A percentile compares a stretch with the other conserved stretches of the same genome.
Conservation (phyloP, 2,888 invertebrate genomes). For the Philopedon plagiatum region DNA sequence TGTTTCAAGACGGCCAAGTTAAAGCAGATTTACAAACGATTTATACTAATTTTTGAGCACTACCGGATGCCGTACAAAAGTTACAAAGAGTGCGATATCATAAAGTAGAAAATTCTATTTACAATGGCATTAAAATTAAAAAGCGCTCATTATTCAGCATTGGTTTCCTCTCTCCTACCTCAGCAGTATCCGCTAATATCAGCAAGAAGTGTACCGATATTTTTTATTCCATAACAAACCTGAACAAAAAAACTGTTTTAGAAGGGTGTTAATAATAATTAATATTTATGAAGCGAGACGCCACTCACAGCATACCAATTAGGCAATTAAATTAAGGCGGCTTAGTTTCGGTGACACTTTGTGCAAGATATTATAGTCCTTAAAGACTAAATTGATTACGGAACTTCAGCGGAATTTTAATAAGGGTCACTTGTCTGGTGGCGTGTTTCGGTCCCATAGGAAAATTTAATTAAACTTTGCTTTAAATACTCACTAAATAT, state of each 20-base stretch:
- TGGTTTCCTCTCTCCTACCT: too few relatives aligned
- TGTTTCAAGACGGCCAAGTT: too few relatives aligned
- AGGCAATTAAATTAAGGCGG: conserved; percentile 35
- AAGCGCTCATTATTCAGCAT: too few relatives aligned
- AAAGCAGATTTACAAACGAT: too few relatives aligned
- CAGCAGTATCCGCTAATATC: too few relatives aligned
- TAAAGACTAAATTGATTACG: conserved; percentile 39
- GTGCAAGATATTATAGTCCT: conserved; percentile 39
- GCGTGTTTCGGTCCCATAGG: conserved; percentile 13
- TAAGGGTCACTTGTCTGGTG: conserved; percentile 33
- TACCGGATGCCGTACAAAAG: too few relatives aligned
- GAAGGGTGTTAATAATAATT: conserved; percentile 32
- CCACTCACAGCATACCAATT: conserved; percentile 33
- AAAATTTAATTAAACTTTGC: conserved; percentile 35
- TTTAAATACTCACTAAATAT: conserved; percentile 17
- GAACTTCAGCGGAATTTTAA: conserved; percentile 36
- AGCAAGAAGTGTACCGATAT: background rate
- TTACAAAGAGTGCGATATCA: too few relatives aligned
- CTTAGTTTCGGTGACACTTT: conserved; percentile 34
- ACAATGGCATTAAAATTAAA: too few relatives aligned
- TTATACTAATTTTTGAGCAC: too few relatives aligned
- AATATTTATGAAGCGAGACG: conserved; percentile 34
- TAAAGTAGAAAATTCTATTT: too few relatives aligned
- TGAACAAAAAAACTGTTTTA: conserved; percentile 9
- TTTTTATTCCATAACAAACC: background rate